These are phyloP conservation scores for Cladorhizidae sp. DNA, from an alignment of 37 sponge, comb jelly and placozoan genomes.

Conservation along the genomic window DNA sequence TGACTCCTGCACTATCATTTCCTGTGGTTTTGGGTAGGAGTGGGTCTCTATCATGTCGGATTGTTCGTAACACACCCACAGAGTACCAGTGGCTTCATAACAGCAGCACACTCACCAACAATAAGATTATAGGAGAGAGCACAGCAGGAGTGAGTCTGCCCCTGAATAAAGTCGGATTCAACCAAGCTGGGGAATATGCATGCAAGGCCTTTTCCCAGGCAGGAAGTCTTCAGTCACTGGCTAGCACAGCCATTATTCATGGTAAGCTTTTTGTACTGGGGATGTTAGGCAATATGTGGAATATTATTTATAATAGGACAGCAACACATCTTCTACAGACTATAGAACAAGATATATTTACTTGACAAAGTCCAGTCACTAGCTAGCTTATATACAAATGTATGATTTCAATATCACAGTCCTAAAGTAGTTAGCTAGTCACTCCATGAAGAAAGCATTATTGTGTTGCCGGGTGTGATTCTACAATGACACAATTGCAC, in stretches of 20 bases:
- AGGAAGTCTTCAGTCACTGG: slow-evolving; percentile 36
- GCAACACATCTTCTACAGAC: too few relatives aligned
- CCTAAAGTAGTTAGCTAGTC: too few relatives aligned
- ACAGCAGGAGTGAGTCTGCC: neutral
- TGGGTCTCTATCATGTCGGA: neutral
- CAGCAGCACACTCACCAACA: slow-evolving; percentile 20
- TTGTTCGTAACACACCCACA: slow-evolving; percentile 21
- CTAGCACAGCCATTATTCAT: slow-evolving; percentile 10
- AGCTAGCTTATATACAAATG: too few relatives aligned
- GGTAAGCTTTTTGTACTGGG: too few relatives aligned
- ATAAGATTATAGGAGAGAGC: neutral
- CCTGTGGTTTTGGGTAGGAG: slow-evolving; percentile 11
- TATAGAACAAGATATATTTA: too few relatives aligned
- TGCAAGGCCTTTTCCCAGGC: slow-evolving; percentile 27
- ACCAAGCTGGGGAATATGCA: slow-evolving; percentile 50
- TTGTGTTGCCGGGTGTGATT: too few relatives aligned
- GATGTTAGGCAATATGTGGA: too few relatives aligned
- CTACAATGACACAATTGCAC: too few relatives aligned
- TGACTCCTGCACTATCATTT: neutral
- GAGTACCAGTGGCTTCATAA: slow-evolving; percentile 60
- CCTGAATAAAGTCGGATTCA: neutral
- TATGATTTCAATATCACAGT: too few relatives aligned
- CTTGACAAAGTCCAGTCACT: too few relatives aligned
- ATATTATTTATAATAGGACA: too few relatives aligned
- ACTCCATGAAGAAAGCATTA: too few relatives aligned